Evolutionary conservation across 2,888 invertebrate genomes (phyloP).

Genomic region (Andrena camellia): DNA sequence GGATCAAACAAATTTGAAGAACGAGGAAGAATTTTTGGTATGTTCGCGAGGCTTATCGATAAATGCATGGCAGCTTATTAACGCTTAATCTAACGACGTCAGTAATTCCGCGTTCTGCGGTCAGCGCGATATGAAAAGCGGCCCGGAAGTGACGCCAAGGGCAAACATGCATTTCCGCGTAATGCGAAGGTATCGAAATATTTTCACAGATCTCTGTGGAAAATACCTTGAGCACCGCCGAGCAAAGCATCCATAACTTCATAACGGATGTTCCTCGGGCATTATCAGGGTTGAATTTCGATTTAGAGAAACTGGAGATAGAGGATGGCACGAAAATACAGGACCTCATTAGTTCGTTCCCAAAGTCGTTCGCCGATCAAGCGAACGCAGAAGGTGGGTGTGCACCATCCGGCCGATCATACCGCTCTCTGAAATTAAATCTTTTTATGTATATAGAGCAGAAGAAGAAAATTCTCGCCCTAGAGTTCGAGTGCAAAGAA

Average conservation of each 20-base stretch:
- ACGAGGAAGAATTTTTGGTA: slow-evolving; percentile 54
- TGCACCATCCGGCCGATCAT: neutral
- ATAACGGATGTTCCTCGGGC: slow-evolving; percentile 51
- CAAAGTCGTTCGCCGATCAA: slow-evolving; percentile 24
- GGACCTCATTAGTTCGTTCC: slow-evolving; percentile 4
- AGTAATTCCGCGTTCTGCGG: slow-evolving; percentile 6
- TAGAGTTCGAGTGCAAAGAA: slow-evolving; percentile 69
- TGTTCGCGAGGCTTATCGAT: neutral
- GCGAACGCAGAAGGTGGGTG: slow-evolving; percentile 23
- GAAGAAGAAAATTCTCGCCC: slow-evolving; percentile 42
- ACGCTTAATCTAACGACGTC: neutral
- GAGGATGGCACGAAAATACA: slow-evolving; percentile 28
- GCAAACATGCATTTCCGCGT: slow-evolving; percentile 21
- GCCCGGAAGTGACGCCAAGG: slow-evolving; percentile 38
- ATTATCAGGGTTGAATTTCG: slow-evolving; percentile 49
- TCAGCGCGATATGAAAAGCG: slow-evolving; percentile 21
- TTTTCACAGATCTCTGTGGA: slow-evolving; percentile 57
- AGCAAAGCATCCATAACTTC: slow-evolving; percentile 50
- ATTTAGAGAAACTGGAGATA: slow-evolving; percentile 41
- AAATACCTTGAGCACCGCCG: slow-evolving; percentile 37
- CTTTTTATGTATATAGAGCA: slow-evolving; percentile 22
- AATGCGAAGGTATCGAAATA: neutral
- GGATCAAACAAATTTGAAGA: slow-evolving; percentile 37
- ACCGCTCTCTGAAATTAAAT: neutral
- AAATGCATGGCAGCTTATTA: neutral